A percentile compares a stretch with the other conserved stretches of the same genome.
phyloP scores from a whole-genome alignment of 2,888 invertebrate species.

The Ophonus ardosiacus region DNA sequence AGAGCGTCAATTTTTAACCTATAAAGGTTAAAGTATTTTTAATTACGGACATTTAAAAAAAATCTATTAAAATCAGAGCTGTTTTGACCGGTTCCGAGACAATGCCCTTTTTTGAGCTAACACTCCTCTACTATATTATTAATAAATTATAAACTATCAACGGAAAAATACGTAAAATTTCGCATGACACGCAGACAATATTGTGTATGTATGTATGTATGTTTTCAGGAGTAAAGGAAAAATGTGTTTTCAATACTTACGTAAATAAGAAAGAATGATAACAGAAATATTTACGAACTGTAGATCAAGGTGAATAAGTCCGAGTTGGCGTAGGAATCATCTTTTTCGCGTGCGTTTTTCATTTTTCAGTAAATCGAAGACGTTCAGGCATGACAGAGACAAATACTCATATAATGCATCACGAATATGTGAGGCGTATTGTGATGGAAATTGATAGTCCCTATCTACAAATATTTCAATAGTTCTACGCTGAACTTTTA shows the following conservation, averaged over 20 bases:
- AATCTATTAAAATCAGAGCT: too few relatives aligned
- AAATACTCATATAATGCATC: constrained; percentile 43
- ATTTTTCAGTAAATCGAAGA: constrained; percentile 31
- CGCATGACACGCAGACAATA: too few relatives aligned
- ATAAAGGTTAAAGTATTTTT: too few relatives aligned
- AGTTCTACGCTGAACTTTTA: not conserved
- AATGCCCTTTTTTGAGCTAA: too few relatives aligned
- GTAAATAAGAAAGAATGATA: not conserved
- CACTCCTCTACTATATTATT: too few relatives aligned
- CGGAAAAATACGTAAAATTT: too few relatives aligned
- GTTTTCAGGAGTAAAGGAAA: not conserved
- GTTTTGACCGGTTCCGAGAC: too few relatives aligned
- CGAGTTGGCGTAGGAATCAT: not conserved
- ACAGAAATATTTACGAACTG: not conserved
- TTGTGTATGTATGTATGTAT: not conserved
- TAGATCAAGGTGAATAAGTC: not conserved
- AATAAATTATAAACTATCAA: too few relatives aligned
- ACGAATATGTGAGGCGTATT: constrained; percentile 27
- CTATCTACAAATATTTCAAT: constrained; percentile 3
- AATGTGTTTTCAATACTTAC: not conserved
- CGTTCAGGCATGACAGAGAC: constrained; percentile 36
- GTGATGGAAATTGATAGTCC: constrained; percentile 45
- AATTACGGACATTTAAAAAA: too few relatives aligned
- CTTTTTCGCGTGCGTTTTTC: not conserved
- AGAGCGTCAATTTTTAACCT: too few relatives aligned